Base-by-base conservation (phyloP, 2,113 vertebrate species). In the Pholis gunnellus region DNA sequence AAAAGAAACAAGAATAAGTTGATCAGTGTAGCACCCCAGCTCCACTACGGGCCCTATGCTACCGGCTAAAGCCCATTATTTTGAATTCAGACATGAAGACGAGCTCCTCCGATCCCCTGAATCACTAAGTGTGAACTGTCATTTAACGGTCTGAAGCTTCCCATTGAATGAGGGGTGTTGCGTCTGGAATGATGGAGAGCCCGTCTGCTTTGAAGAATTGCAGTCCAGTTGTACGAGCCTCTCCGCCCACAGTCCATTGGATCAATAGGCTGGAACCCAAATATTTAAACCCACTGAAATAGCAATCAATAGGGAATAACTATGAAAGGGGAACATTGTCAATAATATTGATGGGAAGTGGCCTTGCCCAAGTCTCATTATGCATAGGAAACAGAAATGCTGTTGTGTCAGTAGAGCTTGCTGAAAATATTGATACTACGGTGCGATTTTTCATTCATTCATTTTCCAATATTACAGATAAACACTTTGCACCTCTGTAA, bases 261-360 rank as follows among this genome's bases (percentile, higher is more conserved):
- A 88, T 87, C 87, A 70, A 88, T 72, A 78, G 74, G 63, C 57
- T 56, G 64, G 59, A 81, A 83, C 77, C 74, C 54, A 81, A 90
- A 90, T 87, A 88, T 91, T 84, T 89, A 61, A 87, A 71, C 65
- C 70, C 13, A 66, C 57, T 61, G 66, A 92, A 80, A 82, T 40
- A 72, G 68, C 71, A 82, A 73, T 82, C 65, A 75, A 72, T 54
- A 79, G 38, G 54, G 50, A 63, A 81, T 79, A 81, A 77, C 40
- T 69, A 69, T 13, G 20, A 77, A 36, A 48, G 42, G 42, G 15
- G 10, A 59, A 61, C 13, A 9, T 29, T 52, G 72, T 68, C 88
- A 79, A 88, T 90, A 77, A 54, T 75, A 89, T 67, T 52, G 67
- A 90, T 44, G 70, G 0, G 2, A 38, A 83, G 27, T 25, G 54